Conservation (phyloP, 2,113 vertebrate species). For the Orycteropus afer region DNA sequence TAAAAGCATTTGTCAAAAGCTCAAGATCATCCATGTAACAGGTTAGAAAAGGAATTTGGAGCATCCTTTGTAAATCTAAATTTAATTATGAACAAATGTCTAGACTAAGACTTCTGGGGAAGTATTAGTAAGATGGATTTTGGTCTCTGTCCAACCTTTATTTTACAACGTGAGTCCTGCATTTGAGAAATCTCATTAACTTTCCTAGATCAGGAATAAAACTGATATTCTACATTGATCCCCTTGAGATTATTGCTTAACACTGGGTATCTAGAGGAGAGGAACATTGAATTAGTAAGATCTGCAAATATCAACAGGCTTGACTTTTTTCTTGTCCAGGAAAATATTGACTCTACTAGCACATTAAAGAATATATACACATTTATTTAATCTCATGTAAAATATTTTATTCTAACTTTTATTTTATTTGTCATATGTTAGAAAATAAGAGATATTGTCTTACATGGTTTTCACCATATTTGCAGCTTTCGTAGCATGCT, state of each 20-base stretch:
- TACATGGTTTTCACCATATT: neutral
- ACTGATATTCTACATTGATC: neutral
- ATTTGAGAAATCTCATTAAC: neutral
- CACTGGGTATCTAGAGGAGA: neutral
- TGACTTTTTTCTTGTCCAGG: neutral
- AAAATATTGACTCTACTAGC: neutral
- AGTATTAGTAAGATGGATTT: neutral
- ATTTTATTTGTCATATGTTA: neutral
- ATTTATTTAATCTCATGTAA: neutral
- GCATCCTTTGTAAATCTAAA: neutral
- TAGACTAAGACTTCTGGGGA: neutral
- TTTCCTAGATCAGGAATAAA: neutral
- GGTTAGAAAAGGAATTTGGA: neutral
- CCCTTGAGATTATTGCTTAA: neutral
- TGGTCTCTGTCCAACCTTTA: neutral
- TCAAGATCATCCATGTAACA: neutral
- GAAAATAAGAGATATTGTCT: neutral
- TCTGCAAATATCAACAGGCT: neutral
- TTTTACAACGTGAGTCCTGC: neutral
- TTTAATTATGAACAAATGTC: neutral
- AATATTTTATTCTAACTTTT: neutral
- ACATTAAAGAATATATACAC: neutral
- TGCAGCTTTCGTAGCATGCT: neutral
- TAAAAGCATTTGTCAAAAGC: neutral
- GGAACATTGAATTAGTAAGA: neutral